phyloP scores from a whole-genome alignment of 2,888 invertebrate genomes.

The Drosophila limbata region DNA sequence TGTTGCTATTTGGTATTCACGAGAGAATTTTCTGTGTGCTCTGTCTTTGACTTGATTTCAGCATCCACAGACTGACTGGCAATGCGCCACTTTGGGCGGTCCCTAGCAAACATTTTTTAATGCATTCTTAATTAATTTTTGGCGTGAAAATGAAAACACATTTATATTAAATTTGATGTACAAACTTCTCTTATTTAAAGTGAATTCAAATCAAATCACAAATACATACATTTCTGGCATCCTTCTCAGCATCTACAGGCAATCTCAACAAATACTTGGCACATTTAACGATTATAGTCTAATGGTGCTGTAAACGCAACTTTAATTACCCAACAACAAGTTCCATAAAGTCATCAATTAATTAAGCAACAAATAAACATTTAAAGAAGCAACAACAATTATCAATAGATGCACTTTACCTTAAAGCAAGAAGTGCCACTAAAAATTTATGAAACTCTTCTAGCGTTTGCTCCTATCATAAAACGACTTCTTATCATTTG shows the following conservation, averaged over 20 bases:
- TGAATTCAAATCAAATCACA: background rate
- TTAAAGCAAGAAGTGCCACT: constrained; percentile 39
- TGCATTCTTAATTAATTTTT: constrained; percentile 76
- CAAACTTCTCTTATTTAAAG: background rate
- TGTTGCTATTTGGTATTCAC: constrained; percentile 54
- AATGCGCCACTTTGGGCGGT: constrained; percentile 33
- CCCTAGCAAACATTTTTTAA: constrained; percentile 49
- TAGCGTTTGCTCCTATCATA: constrained; percentile 38
- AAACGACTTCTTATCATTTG: constrained; percentile 66
- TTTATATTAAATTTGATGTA: background rate
- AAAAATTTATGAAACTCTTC: constrained; percentile 54
- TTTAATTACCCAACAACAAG: constrained; percentile 13
- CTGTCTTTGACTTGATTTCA: constrained; percentile 33
- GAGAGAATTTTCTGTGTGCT: constrained; percentile 45
- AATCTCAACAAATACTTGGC: constrained; percentile 1
- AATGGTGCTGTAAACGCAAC: constrained; percentile 4
- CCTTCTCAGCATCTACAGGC: background rate
- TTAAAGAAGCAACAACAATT: constrained; percentile 37
- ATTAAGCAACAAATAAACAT: constrained; percentile 49
- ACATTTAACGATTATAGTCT: constrained; percentile 11
- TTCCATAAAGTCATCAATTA: constrained; percentile 63
- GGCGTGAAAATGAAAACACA: constrained; percentile 14
- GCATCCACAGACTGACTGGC: constrained; percentile 5
- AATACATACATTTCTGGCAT: background rate
- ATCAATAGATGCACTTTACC: constrained; percentile 52